Base-by-base conservation (phyloP, 2,888 invertebrate species). In the Shargacucullia verbasci region DNA sequence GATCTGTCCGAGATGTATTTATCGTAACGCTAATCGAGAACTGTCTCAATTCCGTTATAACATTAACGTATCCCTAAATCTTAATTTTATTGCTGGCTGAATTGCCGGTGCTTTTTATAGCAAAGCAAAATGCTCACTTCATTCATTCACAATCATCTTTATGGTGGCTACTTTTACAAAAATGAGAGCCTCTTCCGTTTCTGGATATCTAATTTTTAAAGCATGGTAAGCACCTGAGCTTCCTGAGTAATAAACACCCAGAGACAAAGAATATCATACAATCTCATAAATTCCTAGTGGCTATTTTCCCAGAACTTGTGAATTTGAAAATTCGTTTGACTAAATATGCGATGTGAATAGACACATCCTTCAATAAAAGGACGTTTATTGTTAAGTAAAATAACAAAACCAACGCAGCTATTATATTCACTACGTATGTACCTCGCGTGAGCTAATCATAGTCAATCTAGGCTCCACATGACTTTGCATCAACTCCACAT, bases 401-500 rank as follows among this genome's bases (percentile, higher is more conserved):
- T 63, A 52, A 47, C 41, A 66, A 64, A 40, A 49, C 66, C 43
- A 46, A 57, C 34, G 54, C 38, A 39, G 45, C 39, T 39, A 54
- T 64, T 58, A 48, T 20, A 56, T 47, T 52, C 34, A 37, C 25
- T 49, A 59, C 53, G 37, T 34, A 55, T 61, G 49, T 49, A 54
- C 52, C 63, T 71, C 62, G 56, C 56, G 69, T n/a, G n/a, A n/a
- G n/a, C n/a, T n/a, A n/a, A 71, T 73, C 66, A 67, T 65, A 74
- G 58, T 54, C 47, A 60, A 68, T 58, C 48, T 44, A 48, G 47
- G 54, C 56, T 37, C 40, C 35, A 56, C 48, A 52, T 13, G 49
- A 35, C 37, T 43, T 48, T 33, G 20, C 41, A 52, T 53, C 59
- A 73, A 34, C 47, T 52, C 59, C 39, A 48, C 50, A 61, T 79